Conservation (phyloP, 2,113 vertebrate genomes). For the Condylura cristata region DNA sequence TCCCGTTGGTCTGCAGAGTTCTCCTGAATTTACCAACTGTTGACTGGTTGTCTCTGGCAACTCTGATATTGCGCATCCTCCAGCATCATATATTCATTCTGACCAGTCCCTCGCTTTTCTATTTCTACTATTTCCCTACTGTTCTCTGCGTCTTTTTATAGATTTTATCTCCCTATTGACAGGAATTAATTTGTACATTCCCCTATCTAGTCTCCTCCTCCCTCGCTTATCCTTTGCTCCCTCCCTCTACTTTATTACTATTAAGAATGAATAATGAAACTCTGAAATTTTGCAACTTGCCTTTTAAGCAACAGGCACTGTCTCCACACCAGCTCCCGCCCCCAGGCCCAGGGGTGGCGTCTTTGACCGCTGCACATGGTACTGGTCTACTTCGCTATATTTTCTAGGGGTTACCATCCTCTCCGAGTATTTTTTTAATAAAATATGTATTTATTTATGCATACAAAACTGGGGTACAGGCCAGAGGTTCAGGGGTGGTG, state of each 20-base stretch:
- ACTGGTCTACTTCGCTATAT: neutral
- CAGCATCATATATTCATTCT: neutral
- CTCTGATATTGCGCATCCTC: neutral
- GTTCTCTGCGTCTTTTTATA: neutral
- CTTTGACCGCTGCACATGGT: fast-evolving
- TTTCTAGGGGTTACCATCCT: neutral
- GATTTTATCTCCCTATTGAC: neutral
- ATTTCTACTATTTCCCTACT: too few species aligned
- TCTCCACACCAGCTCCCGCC: fast-evolving
- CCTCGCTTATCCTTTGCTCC: too few species aligned
- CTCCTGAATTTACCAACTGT: neutral
- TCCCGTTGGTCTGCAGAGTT: neutral
- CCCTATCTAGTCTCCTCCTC: neutral
- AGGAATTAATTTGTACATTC: neutral
- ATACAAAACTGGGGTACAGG: too few species aligned
- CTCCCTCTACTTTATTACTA: neutral
- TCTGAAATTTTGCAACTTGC: neutral
- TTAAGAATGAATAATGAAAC: neutral
- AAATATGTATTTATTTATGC: too few species aligned
- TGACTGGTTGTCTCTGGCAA: neutral
- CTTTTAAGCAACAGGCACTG: neutral
- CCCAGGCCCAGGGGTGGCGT: neutral
- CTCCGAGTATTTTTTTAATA: neutral
- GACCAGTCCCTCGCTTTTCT: neutral
- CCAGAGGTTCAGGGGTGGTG: too few species aligned